phyloP scores from a whole-genome alignment of 1,140 invertebrate genomes.

The Melitaea cinxia region DNA sequence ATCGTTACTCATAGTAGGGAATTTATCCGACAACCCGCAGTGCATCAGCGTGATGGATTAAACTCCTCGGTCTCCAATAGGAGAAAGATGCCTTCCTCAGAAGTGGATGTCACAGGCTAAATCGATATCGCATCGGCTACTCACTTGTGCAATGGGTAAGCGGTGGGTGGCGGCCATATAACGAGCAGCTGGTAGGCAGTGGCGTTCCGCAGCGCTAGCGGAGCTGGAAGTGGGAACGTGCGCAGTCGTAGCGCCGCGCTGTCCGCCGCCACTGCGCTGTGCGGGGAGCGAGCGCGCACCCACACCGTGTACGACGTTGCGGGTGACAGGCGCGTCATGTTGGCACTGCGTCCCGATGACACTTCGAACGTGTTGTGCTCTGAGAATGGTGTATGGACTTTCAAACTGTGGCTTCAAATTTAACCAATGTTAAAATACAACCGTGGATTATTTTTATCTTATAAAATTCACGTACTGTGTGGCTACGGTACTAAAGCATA shows the following conservation, averaged over 20 bases:
- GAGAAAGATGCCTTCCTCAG: no score
- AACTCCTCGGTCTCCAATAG: no score
- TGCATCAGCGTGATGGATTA: no score
- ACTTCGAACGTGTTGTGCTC: constrained; percentile 71
- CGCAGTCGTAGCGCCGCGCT: constrained; percentile 83
- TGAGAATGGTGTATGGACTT: no score
- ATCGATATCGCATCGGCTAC: constrained; percentile 16
- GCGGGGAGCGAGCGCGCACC: constrained; percentile 87
- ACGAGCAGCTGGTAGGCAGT: constrained; percentile 84
- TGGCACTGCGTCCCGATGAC: constrained; percentile 68
- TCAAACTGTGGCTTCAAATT: no score
- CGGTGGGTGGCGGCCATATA: constrained; percentile 83
- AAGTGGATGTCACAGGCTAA: no score
- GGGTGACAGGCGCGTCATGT: constrained; percentile 71
- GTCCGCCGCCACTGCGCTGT: constrained; percentile 85
- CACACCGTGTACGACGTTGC: constrained; percentile 86
- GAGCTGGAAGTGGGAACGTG: constrained; percentile 87
- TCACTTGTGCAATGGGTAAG: constrained; percentile 57
- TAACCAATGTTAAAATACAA: no score
- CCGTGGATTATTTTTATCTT: no score
- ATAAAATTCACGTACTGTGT: no score
- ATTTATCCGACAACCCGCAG: neutral
- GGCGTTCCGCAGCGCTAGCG: constrained; percentile 81
- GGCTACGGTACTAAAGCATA: no score
- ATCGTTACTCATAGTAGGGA: no score